Evolutionary conservation across 2,888 invertebrate genomes (phyloP).

Genomic region (Drosophila testacea): DNA sequence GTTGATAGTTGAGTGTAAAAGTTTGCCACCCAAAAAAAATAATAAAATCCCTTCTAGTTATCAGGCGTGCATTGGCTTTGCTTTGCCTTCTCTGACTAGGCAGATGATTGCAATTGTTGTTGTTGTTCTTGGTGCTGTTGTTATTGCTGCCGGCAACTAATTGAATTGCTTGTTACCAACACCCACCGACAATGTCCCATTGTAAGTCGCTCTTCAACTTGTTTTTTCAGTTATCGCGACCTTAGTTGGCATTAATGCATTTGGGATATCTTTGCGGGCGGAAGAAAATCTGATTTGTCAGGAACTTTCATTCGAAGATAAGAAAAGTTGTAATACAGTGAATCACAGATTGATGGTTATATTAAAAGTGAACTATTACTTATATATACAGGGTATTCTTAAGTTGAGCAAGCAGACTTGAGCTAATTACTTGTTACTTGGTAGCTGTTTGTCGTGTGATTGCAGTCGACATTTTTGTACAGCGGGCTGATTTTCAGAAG

Average conservation of each 20-base stretch:
- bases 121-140: slow-evolving; percentile 26
- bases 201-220: slow-evolving; percentile 19
- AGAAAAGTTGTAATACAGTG: too few relatives aligned
- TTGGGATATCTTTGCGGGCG: neutral
- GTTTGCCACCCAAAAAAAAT: slow-evolving; percentile 35
- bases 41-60: slow-evolving; percentile 42
- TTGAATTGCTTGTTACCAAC: slow-evolving; percentile 59
- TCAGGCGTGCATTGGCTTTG: slow-evolving; percentile 58
- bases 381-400: slow-evolving; percentile 20
- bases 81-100: slow-evolving; percentile 43
- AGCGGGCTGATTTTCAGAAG: slow-evolving; percentile 28
- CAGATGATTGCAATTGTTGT: slow-evolving; percentile 54
- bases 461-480: slow-evolving; percentile 46
- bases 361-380: neutral
- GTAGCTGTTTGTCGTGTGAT: slow-evolving; percentile 19
- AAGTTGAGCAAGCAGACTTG: neutral
- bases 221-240: slow-evolving; percentile 1
- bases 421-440: slow-evolving; percentile 28
- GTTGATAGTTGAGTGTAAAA: slow-evolving; percentile 63
- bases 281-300: neutral
- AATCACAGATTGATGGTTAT: neutral
- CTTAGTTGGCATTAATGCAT: neutral
- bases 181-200: slow-evolving; percentile 42
- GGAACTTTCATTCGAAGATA: neutral
- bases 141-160: slow-evolving; percentile 57